phyloP scores from a whole-genome alignment of 1,140 invertebrate genomes.

The Agrilus planipennis region DNA sequence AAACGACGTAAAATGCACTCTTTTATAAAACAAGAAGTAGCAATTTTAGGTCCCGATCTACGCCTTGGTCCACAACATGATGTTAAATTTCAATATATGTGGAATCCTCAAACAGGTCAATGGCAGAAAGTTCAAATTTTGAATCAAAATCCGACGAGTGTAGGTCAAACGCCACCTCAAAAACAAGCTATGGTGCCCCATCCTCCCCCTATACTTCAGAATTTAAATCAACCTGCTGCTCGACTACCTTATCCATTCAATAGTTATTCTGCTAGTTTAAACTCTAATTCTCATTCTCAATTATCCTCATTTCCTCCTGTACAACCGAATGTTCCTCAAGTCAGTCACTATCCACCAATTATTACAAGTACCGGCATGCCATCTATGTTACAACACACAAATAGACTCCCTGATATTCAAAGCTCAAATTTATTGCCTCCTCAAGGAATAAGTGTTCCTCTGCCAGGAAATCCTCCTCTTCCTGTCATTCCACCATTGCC shows the following conservation, averaged over 20 bases:
- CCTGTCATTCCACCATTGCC: not conserved
- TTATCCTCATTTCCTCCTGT: too few species aligned
- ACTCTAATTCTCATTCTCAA: too few species aligned
- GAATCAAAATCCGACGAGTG: not conserved
- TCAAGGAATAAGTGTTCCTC: not conserved
- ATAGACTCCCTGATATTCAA: too few species aligned
- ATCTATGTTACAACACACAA: constrained; percentile 1
- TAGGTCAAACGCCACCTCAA: not conserved
- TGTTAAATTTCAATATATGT: constrained; percentile 44
- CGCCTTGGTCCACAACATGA: constrained; percentile 42
- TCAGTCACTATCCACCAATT: not conserved
- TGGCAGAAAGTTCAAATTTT: constrained; percentile 44
- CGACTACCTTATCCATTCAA: too few species aligned
- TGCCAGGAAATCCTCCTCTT: not conserved
- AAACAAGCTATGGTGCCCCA: not conserved
- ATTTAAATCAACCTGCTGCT: constrained; percentile 1
- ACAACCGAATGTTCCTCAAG: constrained; percentile 1
- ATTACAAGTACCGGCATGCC: constrained; percentile 8
- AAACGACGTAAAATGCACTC: constrained; percentile 44
- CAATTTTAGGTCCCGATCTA: constrained; percentile 47
- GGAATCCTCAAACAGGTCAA: constrained; percentile 45
- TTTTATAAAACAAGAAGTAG: too few species aligned
- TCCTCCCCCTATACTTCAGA: not conserved
- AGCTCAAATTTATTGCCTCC: constrained; percentile 1
- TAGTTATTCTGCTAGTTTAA: too few species aligned